Base-by-base conservation (phyloP, 2,113 vertebrate species). In the Salvelinus sp. region DNA sequence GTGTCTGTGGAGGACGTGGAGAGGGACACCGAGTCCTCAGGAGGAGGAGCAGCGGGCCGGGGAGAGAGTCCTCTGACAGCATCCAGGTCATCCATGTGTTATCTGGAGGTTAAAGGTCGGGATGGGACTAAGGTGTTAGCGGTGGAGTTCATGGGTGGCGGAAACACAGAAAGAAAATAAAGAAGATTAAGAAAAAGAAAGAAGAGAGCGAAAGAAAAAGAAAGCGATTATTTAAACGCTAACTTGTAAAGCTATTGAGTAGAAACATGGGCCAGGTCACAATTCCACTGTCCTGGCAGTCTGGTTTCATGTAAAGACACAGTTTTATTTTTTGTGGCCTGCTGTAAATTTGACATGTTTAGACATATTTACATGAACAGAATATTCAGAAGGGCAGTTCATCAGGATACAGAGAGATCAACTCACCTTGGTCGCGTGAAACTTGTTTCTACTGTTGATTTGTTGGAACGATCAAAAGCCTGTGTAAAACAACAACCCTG, bases 1-100 rank as follows among this genome's bases (percentile, higher is more conserved):
- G 94, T 82, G 77, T 98, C 97, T 3, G 91, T 28, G 6, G 85
- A 83, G 1, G 93, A 91, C 62, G 93, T 33, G 0, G 89, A 83
- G 70, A 93, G 89, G 0, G 91, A 90, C 9, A 91, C 79, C 6
- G 90, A 82, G 44, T 99, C 97, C 1, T 99, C 97, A 18, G 69
- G 50, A 54, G 1, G 20, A 73, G 1, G 20, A 73, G n/a, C 64
- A 85, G 38, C 9, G 3, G 16, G 84, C 89, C 90, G 97, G 27
- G 85, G 54, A 16, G 16, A 18, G 14, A 54, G 50, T 54, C 50
- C 16, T 64, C 92, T 94, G 28, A 90, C 79, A 44, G 70, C 85
- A 0, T 98, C 96, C 0, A 85, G 50, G 78, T 99, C 97, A 74
- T 98, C 97, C 97, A 99, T 98, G 81, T 79, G 76, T 73, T 89